Percentiles rank a stretch among this genome's conserved stretches.
phyloP scores from a whole-genome alignment of 2,797 vertebrate genomes.

The Ciconia nigra region DNA sequence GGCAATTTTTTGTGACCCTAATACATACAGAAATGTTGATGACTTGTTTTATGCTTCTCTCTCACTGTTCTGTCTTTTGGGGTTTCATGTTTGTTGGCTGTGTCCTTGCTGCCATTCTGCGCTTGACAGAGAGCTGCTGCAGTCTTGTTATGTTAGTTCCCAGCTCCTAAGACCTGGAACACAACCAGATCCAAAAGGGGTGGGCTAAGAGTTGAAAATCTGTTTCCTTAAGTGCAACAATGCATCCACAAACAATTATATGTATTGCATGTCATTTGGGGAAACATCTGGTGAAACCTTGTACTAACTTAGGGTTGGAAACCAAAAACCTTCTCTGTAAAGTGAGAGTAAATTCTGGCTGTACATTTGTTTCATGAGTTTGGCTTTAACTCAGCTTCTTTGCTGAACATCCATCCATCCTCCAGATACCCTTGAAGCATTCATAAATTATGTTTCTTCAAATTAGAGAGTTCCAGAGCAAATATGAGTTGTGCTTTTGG shows the following conservation, averaged over 20 bases:
- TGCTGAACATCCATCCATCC: background rate
- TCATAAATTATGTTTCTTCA: background rate
- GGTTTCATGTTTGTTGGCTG: background rate
- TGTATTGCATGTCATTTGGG: background rate
- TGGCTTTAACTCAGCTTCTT: background rate
- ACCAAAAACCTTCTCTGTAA: background rate
- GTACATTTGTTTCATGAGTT: background rate
- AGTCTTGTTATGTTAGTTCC: rapidly evolving
- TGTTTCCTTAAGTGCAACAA: background rate
- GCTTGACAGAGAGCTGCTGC: background rate
- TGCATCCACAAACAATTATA: background rate
- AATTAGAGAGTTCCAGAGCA: background rate
- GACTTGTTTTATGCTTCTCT: background rate
- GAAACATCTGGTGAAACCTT: background rate
- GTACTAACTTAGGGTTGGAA: background rate
- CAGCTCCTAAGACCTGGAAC: background rate
- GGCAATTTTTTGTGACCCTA: background rate
- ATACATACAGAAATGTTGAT: background rate
- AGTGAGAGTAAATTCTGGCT: background rate
- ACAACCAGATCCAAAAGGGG: background rate
- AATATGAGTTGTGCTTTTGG: background rate
- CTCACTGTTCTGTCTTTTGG: too few relatives aligned
- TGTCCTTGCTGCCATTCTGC: background rate
- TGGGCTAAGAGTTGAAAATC: background rate
- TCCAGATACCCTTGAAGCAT: background rate